Conservation (phyloP, 2,888 invertebrate genomes). For the Auanema sp. region DNA sequence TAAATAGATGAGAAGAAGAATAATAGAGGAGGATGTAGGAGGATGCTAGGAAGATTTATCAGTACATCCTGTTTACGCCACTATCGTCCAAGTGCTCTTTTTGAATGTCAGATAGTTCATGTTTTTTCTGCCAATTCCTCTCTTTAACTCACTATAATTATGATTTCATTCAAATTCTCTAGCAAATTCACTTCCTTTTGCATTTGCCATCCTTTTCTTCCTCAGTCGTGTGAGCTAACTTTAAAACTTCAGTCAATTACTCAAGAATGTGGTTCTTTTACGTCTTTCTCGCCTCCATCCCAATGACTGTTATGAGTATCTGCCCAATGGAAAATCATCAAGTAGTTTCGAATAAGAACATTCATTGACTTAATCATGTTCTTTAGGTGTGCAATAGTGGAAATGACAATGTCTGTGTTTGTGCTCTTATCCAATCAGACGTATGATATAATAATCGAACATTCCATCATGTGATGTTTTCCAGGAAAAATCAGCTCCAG, state of each 20-base stretch:
- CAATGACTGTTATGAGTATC: conserved; percentile 31
- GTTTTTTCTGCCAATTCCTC: too few relatives aligned
- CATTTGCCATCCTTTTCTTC: too few relatives aligned
- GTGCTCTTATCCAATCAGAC: conserved; percentile 40
- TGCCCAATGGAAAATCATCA: conserved; percentile 44
- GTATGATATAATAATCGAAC: conserved; percentile 23
- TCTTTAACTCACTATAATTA: too few relatives aligned
- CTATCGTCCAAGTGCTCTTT: too few relatives aligned
- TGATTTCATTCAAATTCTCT: too few relatives aligned
- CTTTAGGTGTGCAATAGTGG: conserved; percentile 36
- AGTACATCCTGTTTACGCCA: background rate
- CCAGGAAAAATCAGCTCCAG: conserved; percentile 41
- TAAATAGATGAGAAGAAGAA: conserved; percentile 2
- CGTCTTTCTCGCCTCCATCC: conserved; percentile 19
- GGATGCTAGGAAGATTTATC: background rate
- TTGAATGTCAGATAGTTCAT: too few relatives aligned
- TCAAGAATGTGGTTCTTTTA: conserved; percentile 26
- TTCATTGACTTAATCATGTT: background rate
- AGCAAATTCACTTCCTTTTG: too few relatives aligned
- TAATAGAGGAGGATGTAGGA: background rate
- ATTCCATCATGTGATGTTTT: background rate
- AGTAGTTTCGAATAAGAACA: conserved; percentile 8
- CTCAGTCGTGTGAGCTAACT: too few relatives aligned
- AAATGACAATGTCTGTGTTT: conserved; percentile 44
- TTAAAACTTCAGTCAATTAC: background rate